Percentiles rank a stretch among this genome's conserved stretches.
Conservation (phyloP, 2,888 invertebrate genomes). For the Drosophila formosana region DNA sequence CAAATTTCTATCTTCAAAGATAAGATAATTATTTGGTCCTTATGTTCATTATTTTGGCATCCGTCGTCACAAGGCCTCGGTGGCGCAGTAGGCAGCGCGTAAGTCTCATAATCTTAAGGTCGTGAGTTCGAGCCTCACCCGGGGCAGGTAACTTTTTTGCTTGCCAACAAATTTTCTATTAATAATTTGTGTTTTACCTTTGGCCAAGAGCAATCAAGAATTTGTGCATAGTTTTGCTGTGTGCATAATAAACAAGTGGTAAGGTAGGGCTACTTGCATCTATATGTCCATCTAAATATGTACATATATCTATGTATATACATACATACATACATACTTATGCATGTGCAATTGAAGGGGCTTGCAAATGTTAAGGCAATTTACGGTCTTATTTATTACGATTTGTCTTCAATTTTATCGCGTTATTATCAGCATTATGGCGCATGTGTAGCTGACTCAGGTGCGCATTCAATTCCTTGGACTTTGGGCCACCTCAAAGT, state of each 20-base stretch:
- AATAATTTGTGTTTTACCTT: not conserved
- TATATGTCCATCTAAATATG: too few relatives aligned
- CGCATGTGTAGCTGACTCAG: slow-evolving; percentile 32
- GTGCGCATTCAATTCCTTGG: slow-evolving; percentile 19
- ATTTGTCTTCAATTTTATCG: slow-evolving; percentile 41
- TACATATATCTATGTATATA: too few relatives aligned
- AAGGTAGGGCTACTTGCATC: not conserved
- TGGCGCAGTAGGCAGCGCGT: slow-evolving; percentile 85
- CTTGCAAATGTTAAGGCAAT: not conserved
- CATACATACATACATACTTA: not conserved
- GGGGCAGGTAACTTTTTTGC: slow-evolving; percentile 75
- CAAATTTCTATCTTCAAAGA: not conserved
- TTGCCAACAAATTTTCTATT: slow-evolving; percentile 1
- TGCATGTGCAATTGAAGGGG: not conserved
- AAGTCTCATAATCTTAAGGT: slow-evolving; percentile 86
- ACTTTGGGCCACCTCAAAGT: slow-evolving; percentile 35
- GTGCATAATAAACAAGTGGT: not conserved
- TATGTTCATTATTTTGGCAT: not conserved
- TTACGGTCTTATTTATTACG: slow-evolving; percentile 18
- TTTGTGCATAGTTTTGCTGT: not conserved
- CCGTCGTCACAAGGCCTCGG: slow-evolving; percentile 81
- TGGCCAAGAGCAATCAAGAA: not conserved
- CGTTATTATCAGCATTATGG: slow-evolving; percentile 31
- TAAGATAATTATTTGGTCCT: slow-evolving; percentile 4
- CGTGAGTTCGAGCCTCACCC: slow-evolving; percentile 85